Evolutionary conservation across 37 sponge, comb jelly and placozoan species (phyloP).

Genomic region (Geodia barretti): DNA sequence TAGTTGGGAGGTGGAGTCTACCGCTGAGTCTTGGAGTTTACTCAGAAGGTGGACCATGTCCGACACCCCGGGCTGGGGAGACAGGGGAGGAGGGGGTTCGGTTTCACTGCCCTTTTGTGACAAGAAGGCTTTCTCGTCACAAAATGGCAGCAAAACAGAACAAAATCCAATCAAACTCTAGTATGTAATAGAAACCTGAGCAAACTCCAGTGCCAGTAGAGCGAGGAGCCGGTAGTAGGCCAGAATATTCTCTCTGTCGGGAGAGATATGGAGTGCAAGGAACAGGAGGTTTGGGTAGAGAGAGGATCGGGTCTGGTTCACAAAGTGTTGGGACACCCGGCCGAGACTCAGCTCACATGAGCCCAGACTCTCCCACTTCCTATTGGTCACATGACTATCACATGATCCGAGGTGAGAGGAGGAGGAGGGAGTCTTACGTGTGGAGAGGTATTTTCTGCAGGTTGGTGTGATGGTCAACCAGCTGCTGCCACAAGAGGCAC

Average conservation of each 20-base stretch:
- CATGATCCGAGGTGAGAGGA: not conserved
- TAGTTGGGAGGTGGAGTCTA: not conserved
- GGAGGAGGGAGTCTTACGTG: slow-evolving; percentile 31
- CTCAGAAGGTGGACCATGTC: slow-evolving; percentile 22
- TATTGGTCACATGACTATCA: not conserved
- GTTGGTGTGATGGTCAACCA: slow-evolving; percentile 51
- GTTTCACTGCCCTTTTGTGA: too few species aligned
- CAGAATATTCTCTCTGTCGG: slow-evolving; percentile 12
- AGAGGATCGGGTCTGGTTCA: slow-evolving; percentile 15
- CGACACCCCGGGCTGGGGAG: slow-evolving; percentile 8
- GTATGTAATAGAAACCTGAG: not conserved
- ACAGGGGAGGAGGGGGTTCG: not conserved
- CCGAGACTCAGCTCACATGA: slow-evolving; percentile 20
- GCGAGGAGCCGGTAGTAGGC: slow-evolving; percentile 52
- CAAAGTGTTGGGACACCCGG: slow-evolving; percentile 34
- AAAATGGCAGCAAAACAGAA: not conserved
- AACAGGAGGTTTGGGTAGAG: slow-evolving; percentile 25
- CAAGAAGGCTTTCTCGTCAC: too few species aligned
- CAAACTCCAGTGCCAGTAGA: slow-evolving; percentile 48
- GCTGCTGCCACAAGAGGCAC: slow-evolving; percentile 37
- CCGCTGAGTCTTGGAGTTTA: slow-evolving; percentile 34
- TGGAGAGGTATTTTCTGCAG: slow-evolving; percentile 38
- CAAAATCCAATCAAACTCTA: not conserved
- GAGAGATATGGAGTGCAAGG: slow-evolving; percentile 19
- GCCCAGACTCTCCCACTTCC: slow-evolving; percentile 44